Percentiles rank a stretch among this genome's conserved stretches.
Conservation (phyloP, 2,113 vertebrate species). For the Campylomormyrus numenius region DNA sequence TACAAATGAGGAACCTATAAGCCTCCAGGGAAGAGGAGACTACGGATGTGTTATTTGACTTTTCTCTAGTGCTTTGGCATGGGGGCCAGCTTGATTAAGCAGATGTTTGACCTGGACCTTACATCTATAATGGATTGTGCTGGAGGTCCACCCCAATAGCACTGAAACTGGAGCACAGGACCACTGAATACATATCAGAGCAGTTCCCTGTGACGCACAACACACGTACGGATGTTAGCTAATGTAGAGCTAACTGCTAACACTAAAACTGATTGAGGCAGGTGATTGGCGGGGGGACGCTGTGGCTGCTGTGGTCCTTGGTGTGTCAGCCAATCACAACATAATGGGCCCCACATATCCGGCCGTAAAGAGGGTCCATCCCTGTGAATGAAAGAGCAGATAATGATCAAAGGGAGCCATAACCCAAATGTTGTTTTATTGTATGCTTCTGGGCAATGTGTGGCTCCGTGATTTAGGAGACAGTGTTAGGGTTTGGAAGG, state of each 20-base stretch:
- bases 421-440: neutral
- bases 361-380: neutral
- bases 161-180: neutral
- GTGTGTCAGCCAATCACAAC: neutral
- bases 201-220: neutral
- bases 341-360: neutral
- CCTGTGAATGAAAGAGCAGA: neutral
- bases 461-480: neutral
- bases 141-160: neutral
- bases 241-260: neutral
- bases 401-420: neutral
- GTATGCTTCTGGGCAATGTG: neutral
- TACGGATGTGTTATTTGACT: neutral
- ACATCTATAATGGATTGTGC: neutral
- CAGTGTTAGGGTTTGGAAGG: neutral
- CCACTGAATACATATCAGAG: neutral
- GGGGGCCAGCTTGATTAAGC: neutral
- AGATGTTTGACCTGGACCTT: neutral
- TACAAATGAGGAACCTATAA: neutral
- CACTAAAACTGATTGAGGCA: neutral
- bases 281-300: neutral
- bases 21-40: neutral
- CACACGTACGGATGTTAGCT: neutral
- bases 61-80: neutral
- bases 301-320: neutral